phyloP scores from a whole-genome alignment of 2,113 vertebrate genomes.

The crab-eating macaque (Macaca fascicularis) region DNA sequence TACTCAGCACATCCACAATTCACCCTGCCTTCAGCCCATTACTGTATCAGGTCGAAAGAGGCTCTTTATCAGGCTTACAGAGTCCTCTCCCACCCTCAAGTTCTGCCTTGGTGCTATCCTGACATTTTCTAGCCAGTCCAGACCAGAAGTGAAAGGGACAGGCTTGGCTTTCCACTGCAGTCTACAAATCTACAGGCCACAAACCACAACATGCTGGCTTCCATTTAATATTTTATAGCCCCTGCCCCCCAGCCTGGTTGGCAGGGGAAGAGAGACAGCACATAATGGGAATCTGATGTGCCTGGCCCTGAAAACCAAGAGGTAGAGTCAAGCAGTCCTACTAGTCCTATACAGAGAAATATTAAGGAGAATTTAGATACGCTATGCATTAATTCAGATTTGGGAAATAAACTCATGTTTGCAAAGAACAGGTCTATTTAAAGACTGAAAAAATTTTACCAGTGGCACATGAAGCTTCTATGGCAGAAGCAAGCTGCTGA shows the following conservation, averaged over 20 bases:
- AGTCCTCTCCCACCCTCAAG: background rate
- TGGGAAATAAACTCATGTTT: background rate
- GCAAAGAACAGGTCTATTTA: constrained; percentile 13
- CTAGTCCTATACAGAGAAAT: constrained; percentile 19
- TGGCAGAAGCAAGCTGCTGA: background rate
- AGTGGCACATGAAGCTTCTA: background rate
- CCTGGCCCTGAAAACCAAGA: background rate
- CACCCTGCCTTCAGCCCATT: background rate
- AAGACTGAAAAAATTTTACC: background rate
- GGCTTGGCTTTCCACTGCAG: background rate
- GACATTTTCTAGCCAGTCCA: background rate
- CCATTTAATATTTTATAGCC: background rate
- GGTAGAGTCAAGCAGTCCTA: background rate
- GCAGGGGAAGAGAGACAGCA: background rate
- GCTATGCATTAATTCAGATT: constrained; percentile 32
- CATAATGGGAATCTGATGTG: background rate
- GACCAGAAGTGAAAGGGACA: background rate
- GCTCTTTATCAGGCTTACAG: background rate
- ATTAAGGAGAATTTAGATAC: background rate
- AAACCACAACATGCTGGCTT: background rate
- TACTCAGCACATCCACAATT: background rate
- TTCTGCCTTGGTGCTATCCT: background rate
- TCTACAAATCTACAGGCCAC: background rate
- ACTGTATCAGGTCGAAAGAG: background rate
- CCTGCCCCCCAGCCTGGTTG: background rate